Conservation (phyloP, 2,888 invertebrate species). For the Phaonia tiefii region DNA sequence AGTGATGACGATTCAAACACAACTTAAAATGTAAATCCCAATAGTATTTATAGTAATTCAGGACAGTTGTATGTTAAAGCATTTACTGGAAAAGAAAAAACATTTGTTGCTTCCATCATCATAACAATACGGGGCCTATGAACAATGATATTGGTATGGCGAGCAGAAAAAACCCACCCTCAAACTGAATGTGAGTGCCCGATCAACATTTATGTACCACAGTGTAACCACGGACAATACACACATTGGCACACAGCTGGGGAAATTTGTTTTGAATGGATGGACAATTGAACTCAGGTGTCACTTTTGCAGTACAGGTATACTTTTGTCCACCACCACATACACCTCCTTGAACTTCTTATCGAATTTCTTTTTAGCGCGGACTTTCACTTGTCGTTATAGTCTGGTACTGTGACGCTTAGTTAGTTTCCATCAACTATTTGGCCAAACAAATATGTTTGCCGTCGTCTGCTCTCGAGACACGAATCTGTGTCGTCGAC, state of each 20-base stretch:
- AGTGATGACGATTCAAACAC: neutral
- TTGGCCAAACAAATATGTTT: neutral
- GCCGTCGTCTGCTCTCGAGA: too few species aligned
- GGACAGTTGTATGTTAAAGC: neutral
- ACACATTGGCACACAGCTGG: neutral
- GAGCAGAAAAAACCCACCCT: conserved; percentile 51
- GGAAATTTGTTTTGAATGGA: conserved; percentile 15
- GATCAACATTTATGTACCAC: neutral
- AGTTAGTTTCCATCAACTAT: conserved; percentile 2
- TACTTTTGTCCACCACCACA: conserved; percentile 2
- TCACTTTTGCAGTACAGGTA: neutral
- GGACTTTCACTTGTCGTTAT: conserved; percentile 55
- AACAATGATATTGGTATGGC: neutral
- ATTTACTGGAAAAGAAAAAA: conserved; percentile 6
- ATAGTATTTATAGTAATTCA: neutral
- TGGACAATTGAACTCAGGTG: conserved; percentile 13
- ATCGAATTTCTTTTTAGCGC: too few species aligned
- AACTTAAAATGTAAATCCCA: neutral
- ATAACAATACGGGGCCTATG: neutral
- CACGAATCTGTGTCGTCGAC: conserved; percentile 13
- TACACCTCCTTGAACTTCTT: neutral
- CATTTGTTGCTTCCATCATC: conserved; percentile 55
- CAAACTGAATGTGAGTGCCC: neutral
- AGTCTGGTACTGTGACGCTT: too few species aligned
- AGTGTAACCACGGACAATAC: neutral